Evolutionary conservation across 2,797 vertebrate species (phyloP).

Genomic region (Sphaeramia orbicularis): DNA sequence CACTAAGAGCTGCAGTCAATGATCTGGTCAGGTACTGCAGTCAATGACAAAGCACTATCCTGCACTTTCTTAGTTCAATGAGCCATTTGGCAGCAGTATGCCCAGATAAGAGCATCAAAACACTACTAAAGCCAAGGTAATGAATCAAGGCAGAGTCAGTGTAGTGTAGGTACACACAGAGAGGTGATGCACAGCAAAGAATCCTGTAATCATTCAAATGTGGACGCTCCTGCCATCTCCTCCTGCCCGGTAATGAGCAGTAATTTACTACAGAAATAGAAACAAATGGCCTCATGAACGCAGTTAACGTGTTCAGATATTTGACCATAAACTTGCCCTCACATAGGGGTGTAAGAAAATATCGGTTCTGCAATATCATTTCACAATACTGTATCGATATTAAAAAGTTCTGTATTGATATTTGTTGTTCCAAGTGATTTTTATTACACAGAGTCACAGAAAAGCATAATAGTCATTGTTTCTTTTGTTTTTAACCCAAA

Average conservation of each 20-base stretch:
- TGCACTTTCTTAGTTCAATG: slow-evolving; percentile 48
- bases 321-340: background rate
- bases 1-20: slow-evolving; percentile 33
- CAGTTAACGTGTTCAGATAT: background rate
- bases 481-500: too few species aligned
- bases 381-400: too few species aligned
- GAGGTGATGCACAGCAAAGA: slow-evolving; percentile 7
- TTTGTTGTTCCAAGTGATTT: too few species aligned
- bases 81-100: slow-evolving; percentile 55
- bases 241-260: background rate
- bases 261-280: background rate
- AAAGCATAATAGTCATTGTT: too few species aligned
- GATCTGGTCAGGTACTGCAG: slow-evolving; percentile 56
- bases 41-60: slow-evolving; percentile 59
- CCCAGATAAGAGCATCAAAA: slow-evolving; percentile 54
- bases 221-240: slow-evolving; percentile 5
- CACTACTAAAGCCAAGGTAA: slow-evolving; percentile 42
- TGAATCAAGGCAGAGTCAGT: slow-evolving; percentile 40
- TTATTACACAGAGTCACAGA: too few species aligned
- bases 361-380: too few species aligned
- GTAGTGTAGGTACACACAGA: slow-evolving; percentile 30
- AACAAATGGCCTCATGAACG: background rate
- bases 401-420: too few species aligned
- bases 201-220: slow-evolving; percentile 25
- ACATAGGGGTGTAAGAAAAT: too few species aligned